These are phyloP conservation scores for Plagodis pulveraria DNA, from an alignment of 2,888 invertebrate genomes.

Conservation along the genomic window DNA sequence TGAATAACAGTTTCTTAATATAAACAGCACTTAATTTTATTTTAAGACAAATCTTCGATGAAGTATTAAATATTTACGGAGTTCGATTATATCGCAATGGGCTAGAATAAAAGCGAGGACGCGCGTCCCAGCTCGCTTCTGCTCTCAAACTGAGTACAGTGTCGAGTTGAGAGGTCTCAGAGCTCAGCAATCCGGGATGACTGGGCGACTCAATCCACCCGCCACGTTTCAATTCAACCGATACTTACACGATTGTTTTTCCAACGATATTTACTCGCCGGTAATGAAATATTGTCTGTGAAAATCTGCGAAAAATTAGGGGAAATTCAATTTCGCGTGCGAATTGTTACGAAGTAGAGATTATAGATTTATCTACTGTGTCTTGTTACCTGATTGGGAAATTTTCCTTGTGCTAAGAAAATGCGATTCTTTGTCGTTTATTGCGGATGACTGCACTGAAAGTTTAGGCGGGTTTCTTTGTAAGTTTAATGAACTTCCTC, in stretches of 20 bases:
- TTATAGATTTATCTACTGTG: slow-evolving; percentile 1
- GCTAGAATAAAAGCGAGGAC: not conserved
- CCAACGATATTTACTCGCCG: not conserved
- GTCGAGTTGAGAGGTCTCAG: not conserved
- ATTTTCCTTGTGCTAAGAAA: too few species aligned
- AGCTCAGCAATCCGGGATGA: not conserved
- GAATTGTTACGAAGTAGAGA: slow-evolving; percentile 4
- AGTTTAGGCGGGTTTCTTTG: too few species aligned
- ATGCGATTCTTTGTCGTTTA: too few species aligned
- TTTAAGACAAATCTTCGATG: too few species aligned
- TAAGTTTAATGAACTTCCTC: too few species aligned
- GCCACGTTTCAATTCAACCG: not conserved
- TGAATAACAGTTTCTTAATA: too few species aligned
- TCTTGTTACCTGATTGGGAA: slow-evolving; percentile 11
- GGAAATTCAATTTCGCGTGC: slow-evolving; percentile 15
- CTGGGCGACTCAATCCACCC: not conserved
- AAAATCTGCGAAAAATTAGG: slow-evolving; percentile 2
- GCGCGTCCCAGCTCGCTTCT: slow-evolving; percentile 10
- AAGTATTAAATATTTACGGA: not conserved
- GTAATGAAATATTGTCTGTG: slow-evolving; percentile 10
- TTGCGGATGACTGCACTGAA: too few species aligned
- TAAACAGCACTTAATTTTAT: too few species aligned
- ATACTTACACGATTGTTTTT: not conserved
- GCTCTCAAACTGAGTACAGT: slow-evolving; percentile 15
- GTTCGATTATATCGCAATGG: slow-evolving; percentile 8